Evolutionary conservation across 2,888 invertebrate species (phyloP).

Genomic region (Ichneumoninae sp.): DNA sequence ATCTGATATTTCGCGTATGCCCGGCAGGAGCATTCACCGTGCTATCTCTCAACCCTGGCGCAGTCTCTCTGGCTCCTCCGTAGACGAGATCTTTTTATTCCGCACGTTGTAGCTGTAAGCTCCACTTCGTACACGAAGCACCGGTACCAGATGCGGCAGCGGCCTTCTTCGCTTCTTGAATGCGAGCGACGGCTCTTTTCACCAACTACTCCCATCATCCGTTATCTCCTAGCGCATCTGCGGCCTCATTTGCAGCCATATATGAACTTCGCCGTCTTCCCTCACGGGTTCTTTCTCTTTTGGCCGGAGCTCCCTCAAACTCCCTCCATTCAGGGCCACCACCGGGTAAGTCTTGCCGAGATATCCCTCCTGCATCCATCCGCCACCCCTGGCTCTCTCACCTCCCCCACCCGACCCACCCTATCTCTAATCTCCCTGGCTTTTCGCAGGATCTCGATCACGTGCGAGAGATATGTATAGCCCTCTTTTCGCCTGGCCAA

Average conservation of each 20-base stretch:
- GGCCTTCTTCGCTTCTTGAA: constrained; percentile 66
- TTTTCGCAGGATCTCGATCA: constrained; percentile 69
- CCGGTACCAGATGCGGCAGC: constrained; percentile 34
- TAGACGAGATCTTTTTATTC: constrained; percentile 59
- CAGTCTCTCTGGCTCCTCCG: constrained; percentile 1
- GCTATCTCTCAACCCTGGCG: constrained; percentile 40
- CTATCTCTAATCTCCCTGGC: constrained; percentile 67
- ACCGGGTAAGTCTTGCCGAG: constrained; percentile 37
- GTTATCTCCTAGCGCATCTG: constrained; percentile 79
- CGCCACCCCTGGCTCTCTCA: constrained; percentile 2
- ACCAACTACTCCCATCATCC: constrained; percentile 79
- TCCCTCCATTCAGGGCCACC: constrained; percentile 21
- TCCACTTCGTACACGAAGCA: constrained; percentile 42
- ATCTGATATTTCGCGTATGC: constrained; percentile 45
- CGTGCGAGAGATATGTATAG: constrained; percentile 42
- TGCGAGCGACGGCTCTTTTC: constrained; percentile 79
- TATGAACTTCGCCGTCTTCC: constrained; percentile 72
- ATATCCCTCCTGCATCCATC: constrained; percentile 22
- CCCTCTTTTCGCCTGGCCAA: constrained; percentile 35
- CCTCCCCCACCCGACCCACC: constrained; percentile 15
- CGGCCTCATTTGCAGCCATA: constrained; percentile 81
- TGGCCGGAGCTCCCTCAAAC: background rate
- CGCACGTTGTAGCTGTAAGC: constrained; percentile 49
- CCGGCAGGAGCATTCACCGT: constrained; percentile 50
- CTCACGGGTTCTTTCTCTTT: constrained; percentile 63